Percentiles rank a stretch among this genome's conserved stretches.
These are phyloP conservation scores for Lamellibrachia luymesi DNA, from an alignment of 1,140 invertebrate species.

Conservation along the genomic window DNA sequence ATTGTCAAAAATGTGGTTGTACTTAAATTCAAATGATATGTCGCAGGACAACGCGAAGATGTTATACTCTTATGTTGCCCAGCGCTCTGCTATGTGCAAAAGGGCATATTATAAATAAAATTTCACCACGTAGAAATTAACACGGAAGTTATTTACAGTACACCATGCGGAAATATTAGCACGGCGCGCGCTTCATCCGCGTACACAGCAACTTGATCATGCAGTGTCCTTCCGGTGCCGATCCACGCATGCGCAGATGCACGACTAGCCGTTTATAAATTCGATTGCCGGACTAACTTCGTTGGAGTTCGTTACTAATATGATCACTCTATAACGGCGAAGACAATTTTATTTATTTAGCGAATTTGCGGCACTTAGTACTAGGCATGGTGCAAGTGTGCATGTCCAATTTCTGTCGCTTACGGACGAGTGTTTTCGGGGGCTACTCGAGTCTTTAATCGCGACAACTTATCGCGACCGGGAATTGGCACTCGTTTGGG, in stretches of 20 bases:
- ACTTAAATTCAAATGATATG: not conserved
- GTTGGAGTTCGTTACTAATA: conserved; percentile 16
- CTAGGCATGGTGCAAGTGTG: not conserved
- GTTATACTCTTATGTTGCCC: not conserved
- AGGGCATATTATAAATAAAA: not conserved
- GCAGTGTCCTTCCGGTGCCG: not conserved
- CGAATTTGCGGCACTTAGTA: conserved; percentile 12
- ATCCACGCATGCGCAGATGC: conserved; percentile 10
- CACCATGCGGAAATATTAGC: not conserved
- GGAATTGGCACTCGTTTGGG: not conserved
- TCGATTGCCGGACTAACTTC: conserved; percentile 10
- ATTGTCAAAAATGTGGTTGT: not conserved
- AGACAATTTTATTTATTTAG: conserved; percentile 17
- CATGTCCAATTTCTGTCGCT: not conserved
- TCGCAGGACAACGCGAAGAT: not conserved
- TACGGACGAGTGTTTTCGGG: not conserved
- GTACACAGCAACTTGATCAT: not conserved
- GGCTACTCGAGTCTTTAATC: not conserved
- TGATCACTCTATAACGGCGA: conserved; percentile 5
- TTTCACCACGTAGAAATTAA: not conserved
- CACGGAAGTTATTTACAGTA: not conserved
- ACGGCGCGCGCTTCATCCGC: not conserved
- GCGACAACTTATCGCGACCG: not conserved
- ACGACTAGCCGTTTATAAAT: not conserved
- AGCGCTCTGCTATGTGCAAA: not conserved